Evolutionary conservation across 2,888 invertebrate genomes (phyloP), one percentile per base, ranked within the genome.

Genomic region (Drosophila hamatofila): DNA sequence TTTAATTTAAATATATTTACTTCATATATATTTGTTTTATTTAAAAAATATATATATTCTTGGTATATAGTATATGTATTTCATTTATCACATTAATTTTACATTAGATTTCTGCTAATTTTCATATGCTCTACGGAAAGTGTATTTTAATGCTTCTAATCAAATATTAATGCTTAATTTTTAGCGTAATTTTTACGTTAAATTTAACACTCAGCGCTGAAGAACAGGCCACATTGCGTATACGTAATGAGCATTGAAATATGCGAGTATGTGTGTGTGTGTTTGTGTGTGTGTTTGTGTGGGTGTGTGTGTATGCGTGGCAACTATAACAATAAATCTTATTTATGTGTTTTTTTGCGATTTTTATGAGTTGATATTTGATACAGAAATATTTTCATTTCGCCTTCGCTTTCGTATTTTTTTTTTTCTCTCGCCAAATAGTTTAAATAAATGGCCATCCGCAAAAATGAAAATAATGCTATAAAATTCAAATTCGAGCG

Each of bases 301-400:
- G 30, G 41, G 18, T 41, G 4, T 42, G 11, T 12, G 11, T 69
- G 68, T 51, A 33, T 60, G 70, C 42, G 42, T 56, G 30, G 41
- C 66, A 79, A 84, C 80, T 77, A 87, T 89, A 88, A 80, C 66
- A 66, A 85, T 89, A 84, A 84, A 84, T 89, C 89, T 88, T 77
- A 73, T 88, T 88, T 82, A 84, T 84, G 77, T 75, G 80, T 77
- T 84, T 89, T 72, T 89, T 88, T 85, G 84, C 88, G 80, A 89
- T 88, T 84, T 84, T 84, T 88, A 84, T 77, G 88, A 89, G 83
- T 81, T 79, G 84, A 84, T 83, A 73, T 72, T 69, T 77, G 74
- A 85, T 88, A 77, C 46, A 61, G 64, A 41, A 52, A 58, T 48
- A 46, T 48, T 48, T 54, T n/a, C 37, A 33, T n/a, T 37, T 18